Evolutionary conservation across 1,140 invertebrate genomes (phyloP), one percentile per base, ranked within the genome.

Genomic region (Macrocentrus cingulum): DNA sequence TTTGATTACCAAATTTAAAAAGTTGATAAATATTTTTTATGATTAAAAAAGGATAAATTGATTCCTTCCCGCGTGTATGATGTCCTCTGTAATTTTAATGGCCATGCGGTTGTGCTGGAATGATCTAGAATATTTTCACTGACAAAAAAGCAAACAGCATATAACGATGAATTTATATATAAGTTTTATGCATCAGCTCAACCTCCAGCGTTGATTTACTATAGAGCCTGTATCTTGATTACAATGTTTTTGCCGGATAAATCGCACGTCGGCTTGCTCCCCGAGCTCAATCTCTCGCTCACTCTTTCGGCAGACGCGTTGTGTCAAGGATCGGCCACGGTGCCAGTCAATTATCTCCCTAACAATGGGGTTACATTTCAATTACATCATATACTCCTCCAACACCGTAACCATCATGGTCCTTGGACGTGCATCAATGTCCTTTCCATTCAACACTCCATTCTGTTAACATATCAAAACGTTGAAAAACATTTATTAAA

Each of bases 331-430:
- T 51, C 13, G 29, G 65, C n/a, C 66, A 68, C 63, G 64, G 64
- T 72, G 72, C 72, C 71, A 73, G 69, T 75, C 70, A 75, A 77
- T 76, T 75, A 75, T 68, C 61, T n/a, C 61, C 64, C 66, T 69
- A 75, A 77, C 74, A 77, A 76, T 75, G 68, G 65, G 65, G 69
- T 77, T 75, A 77, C 69, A 69, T 77, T 76, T 74, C 74, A 77
- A 76, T 77, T 75, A 76, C 68, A 69, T 67, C 63, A 53, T 41
- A 44, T 42, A 44, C 49, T 39, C 39, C 56, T 49, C 23, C 9
- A n/a, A n/a, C n/a, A n/a, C 42, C 48, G 39, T 52, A 22, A 51
- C 25, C 44, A 51, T 36, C 54, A 48, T 48, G 25, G 25, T 42
- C 34, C 44, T 23, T 7, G 8, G 16, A 42, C 16, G 36, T 15